Evolutionary conservation across 2,113 vertebrate genomes (phyloP).

Genomic region (Alectura lathami): DNA sequence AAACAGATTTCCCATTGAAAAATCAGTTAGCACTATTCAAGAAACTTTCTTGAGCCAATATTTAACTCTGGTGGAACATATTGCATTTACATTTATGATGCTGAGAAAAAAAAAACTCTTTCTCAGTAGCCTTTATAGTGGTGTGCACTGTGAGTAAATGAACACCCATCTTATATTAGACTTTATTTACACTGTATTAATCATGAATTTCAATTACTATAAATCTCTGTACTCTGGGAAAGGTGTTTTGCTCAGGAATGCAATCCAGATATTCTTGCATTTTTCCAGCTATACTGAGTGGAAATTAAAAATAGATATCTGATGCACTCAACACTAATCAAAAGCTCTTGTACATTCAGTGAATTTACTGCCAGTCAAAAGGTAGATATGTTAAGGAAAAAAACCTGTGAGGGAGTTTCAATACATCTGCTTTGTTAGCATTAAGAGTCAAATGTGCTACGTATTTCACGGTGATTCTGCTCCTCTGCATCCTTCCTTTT

Average conservation of each 20-base stretch:
- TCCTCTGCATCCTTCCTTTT: background rate
- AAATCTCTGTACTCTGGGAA: background rate
- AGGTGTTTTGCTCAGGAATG: constrained; percentile 7
- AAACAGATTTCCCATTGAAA: background rate
- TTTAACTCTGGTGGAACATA: background rate
- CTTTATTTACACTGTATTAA: constrained; percentile 42
- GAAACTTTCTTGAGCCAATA: background rate
- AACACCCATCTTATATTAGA: background rate
- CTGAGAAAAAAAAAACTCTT: background rate
- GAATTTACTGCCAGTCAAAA: constrained; percentile 36
- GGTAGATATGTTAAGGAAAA: background rate
- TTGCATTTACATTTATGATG: background rate
- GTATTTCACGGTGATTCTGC: background rate
- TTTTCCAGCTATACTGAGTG: background rate
- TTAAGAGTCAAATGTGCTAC: background rate
- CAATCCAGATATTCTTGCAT: background rate
- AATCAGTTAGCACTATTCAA: background rate
- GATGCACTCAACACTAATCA: constrained; percentile 22
- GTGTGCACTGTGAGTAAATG: background rate
- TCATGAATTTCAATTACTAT: constrained; percentile 13
- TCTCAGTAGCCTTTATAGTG: background rate
- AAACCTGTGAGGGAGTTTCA: background rate
- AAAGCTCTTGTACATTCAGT: constrained; percentile 9
- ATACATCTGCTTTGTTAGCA: background rate
- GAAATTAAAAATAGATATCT: constrained; percentile 32